These are phyloP conservation scores for Noctilio leporinus DNA, from an alignment of 2,113 vertebrate species.

Conservation along the genomic window DNA sequence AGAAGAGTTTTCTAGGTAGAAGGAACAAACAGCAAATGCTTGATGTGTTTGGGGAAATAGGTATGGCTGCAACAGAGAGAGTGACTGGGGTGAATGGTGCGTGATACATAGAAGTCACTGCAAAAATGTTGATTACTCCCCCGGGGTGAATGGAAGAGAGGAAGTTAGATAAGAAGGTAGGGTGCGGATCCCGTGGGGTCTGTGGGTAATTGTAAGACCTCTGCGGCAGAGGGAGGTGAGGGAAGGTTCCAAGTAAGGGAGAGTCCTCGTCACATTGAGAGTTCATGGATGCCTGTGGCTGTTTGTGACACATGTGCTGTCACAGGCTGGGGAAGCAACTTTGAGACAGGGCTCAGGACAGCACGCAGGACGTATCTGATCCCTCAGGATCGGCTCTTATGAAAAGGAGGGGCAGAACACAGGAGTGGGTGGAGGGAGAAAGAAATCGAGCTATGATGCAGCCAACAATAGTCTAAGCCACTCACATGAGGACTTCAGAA, in stretches of 20 bases:
- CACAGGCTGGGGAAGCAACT: neutral
- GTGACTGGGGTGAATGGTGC: neutral
- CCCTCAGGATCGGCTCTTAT: neutral
- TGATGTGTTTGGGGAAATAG: neutral
- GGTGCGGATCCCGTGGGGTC: no score
- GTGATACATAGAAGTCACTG: no score
- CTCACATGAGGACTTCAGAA: neutral
- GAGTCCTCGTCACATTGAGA: neutral
- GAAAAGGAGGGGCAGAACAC: neutral
- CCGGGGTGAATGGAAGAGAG: no score
- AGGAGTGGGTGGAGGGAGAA: neutral
- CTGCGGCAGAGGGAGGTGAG: neutral
- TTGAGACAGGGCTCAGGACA: neutral
- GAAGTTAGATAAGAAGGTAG: neutral
- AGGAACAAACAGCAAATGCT: neutral
- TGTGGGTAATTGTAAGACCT: neutral
- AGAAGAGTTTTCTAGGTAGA: neutral
- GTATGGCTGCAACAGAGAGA: neutral
- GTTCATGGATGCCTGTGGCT: neutral
- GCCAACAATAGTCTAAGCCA: accelerated
- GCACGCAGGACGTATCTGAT: neutral
- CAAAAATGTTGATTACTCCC: no score
- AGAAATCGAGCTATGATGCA: neutral
- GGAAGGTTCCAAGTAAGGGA: accelerated
- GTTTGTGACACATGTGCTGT: neutral